These are phyloP conservation scores for Tenthredo livida DNA, from an alignment of 2,888 invertebrate genomes.

Conservation along the genomic window DNA sequence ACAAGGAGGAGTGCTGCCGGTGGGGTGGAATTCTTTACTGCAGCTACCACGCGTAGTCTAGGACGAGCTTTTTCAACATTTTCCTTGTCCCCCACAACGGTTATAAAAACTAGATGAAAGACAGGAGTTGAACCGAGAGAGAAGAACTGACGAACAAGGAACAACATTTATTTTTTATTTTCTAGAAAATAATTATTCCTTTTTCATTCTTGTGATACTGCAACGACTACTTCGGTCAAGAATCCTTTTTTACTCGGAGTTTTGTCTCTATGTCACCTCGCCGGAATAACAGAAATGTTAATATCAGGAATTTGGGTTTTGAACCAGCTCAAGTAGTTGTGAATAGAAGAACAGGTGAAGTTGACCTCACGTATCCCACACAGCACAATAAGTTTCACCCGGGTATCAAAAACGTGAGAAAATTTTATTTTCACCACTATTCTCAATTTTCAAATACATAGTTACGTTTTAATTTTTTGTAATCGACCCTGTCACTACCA, in stretches of 20 bases:
- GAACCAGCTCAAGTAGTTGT: too few species aligned
- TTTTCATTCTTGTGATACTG: background rate
- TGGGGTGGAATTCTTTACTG: conserved; percentile 37
- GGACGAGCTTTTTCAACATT: conserved; percentile 21
- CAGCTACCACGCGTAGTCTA: background rate
- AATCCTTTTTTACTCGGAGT: background rate
- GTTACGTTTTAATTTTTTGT: too few species aligned
- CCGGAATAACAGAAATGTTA: background rate
- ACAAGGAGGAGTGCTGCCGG: background rate
- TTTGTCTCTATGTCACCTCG: background rate
- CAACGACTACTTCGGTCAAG: background rate
- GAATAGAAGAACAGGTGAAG: background rate
- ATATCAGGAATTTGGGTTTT: background rate
- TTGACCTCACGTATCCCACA: background rate
- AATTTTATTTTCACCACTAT: background rate
- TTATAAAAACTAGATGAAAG: conserved; percentile 14
- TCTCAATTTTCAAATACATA: background rate
- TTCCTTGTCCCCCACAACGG: background rate
- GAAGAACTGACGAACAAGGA: background rate
- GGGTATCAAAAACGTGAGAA: too few species aligned
- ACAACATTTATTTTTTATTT: background rate
- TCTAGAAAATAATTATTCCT: background rate
- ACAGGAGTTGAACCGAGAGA: background rate
- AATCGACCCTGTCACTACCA: background rate
- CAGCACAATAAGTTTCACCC: background rate